Conservation (phyloP, 2,797 vertebrate species). For the Spondyliosoma cantharus region DNA sequence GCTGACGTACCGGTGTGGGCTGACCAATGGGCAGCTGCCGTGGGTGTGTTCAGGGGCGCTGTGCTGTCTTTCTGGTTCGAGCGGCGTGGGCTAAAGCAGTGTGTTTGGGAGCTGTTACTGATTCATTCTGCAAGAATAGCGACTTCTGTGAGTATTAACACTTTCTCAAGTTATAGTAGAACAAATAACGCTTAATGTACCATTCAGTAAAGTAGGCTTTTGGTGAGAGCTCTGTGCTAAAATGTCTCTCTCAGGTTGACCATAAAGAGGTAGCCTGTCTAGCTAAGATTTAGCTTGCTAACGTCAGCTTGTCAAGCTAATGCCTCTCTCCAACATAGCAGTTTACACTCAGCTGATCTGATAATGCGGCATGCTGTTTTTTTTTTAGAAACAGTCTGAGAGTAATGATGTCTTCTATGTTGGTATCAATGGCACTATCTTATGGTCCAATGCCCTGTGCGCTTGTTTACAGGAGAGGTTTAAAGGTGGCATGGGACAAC, state of each 20-base stretch:
- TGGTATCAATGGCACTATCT: background rate
- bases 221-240: accelerated
- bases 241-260: background rate
- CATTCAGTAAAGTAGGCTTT: background rate
- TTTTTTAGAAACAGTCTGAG: background rate
- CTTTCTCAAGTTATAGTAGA: accelerated
- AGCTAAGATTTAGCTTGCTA: conserved; percentile 65
- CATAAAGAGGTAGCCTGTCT: background rate
- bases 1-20: accelerated
- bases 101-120: conserved; percentile 50
- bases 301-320: conserved; percentile 50
- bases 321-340: conserved; percentile 8
- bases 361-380: background rate
- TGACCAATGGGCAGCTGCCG: conserved; percentile 64
- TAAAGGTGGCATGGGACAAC: background rate
- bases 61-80: conserved; percentile 39
- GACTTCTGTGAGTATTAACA: conserved; percentile 75
- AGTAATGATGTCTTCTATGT: background rate
- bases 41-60: conserved; percentile 32
- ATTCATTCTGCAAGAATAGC: conserved; percentile 49
- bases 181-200: background rate
- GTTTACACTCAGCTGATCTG: background rate
- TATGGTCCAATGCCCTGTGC: accelerated
- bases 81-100: conserved; percentile 69
- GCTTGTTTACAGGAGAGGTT: conserved; percentile 3